These are phyloP conservation scores for Nipponacmea schrenckii DNA, from an alignment of 2,888 invertebrate genomes.

Conservation along the genomic window DNA sequence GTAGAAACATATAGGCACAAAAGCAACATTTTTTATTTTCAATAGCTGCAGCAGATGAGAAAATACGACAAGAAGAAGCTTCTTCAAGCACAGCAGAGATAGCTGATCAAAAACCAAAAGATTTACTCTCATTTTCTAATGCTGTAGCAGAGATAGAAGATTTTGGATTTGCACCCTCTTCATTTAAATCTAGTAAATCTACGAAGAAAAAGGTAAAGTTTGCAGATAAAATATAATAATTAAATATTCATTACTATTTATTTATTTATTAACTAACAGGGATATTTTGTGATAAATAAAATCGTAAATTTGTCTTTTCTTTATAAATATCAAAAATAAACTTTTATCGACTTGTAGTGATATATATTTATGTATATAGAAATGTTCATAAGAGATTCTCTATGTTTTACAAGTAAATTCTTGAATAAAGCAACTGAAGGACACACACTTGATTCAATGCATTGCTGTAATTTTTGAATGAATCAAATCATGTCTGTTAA, in stretches of 20 bases:
- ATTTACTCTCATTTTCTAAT: conserved; percentile 42
- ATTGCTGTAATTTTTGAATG: no score
- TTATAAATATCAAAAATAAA: neutral
- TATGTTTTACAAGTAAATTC: no score
- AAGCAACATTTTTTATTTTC: neutral
- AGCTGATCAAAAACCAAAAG: conserved; percentile 20
- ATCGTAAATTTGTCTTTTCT: neutral
- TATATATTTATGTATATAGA: no score
- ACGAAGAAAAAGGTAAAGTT: conserved; percentile 22
- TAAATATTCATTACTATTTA: neutral
- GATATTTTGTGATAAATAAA: no score
- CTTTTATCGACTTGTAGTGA: neutral
- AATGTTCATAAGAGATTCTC: no score
- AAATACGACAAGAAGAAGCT: conserved; percentile 39
- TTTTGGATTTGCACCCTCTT: conserved; percentile 43
- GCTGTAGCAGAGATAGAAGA: conserved; percentile 54
- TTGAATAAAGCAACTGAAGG: no score
- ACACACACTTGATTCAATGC: no score
- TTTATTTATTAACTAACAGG: neutral
- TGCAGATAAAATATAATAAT: neutral
- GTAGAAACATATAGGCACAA: no score
- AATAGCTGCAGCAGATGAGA: conserved; percentile 57
- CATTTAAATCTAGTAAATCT: conserved; percentile 46
- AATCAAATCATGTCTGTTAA: no score
- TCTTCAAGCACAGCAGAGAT: neutral